Percentiles rank a stretch among this genome's conserved stretches.
phyloP scores from a whole-genome alignment of 2,888 invertebrate species.

The Drosophila bunnanda region DNA sequence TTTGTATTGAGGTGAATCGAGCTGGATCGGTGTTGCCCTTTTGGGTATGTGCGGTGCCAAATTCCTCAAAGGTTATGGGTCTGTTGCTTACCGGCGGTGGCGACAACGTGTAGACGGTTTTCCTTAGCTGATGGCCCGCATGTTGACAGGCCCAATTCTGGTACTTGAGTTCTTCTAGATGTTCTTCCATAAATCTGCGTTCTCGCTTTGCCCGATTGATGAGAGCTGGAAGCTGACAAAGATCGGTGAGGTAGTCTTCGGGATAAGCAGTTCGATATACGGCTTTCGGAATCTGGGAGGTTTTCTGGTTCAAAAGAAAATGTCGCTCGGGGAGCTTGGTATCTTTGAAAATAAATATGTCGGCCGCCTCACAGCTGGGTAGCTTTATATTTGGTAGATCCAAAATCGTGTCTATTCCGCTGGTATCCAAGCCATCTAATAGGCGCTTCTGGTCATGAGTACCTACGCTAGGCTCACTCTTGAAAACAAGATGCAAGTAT shows the following conservation, averaged over 20 bases:
- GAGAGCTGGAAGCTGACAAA: slow-evolving; percentile 80
- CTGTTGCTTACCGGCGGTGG: slow-evolving; percentile 79
- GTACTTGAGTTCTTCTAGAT: no score
- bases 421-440: slow-evolving; percentile 84
- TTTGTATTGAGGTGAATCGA: slow-evolving; percentile 86
- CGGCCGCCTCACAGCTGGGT: not conserved
- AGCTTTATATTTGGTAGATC: slow-evolving; percentile 57
- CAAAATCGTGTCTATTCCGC: not conserved
- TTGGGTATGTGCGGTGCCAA: slow-evolving; percentile 57
- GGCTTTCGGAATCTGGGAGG: not conserved
- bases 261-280: not conserved
- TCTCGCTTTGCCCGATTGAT: slow-evolving; percentile 63
- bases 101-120: slow-evolving; percentile 83
- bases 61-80: slow-evolving; percentile 81
- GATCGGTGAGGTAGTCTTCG: slow-evolving; percentile 85
- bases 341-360: no score
- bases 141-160: slow-evolving; percentile 67
- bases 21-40: slow-evolving; percentile 45
- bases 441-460: slow-evolving; percentile 86
- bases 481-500: slow-evolving; percentile 85
- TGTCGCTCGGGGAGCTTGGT: not conserved
- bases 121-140: slow-evolving; percentile 66
- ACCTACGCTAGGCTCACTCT: slow-evolving; percentile 84
- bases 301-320: not conserved
- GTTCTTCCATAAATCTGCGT: slow-evolving; percentile 57